Base-by-base conservation (phyloP, 2,888 invertebrate genomes). In the Diogma glabrata region DNA sequence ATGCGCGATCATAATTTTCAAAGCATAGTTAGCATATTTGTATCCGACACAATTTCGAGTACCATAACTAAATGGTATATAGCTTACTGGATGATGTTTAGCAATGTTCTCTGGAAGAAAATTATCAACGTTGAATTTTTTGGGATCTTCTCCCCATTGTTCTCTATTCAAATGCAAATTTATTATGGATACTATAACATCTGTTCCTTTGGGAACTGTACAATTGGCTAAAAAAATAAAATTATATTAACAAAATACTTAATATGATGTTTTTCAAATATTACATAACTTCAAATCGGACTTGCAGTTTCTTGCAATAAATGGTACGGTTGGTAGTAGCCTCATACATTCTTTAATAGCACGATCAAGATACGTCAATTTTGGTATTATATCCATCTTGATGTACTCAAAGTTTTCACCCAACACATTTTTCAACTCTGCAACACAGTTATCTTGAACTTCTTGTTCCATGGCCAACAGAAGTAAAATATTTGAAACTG, bases 41-140 rank as follows among this genome's bases (percentile, higher is more conserved):
- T 10, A 5, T 4, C 22, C 43, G 7, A 43, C 23, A 43, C 43
- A 43, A 43, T 43, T 43, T 3, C 43, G 22, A 20, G 14, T 12
- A 4, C 43, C 43, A 43, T 43, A 43, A 20, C 43, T 43, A 12
- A 12, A 43, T n/a, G 43, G 43, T 22, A 43, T 43, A 22, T n/a
- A 43, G 8, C 43, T 43, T 10, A 43, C n/a, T 4, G 14, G 22
- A 8, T 20, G 43, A 20, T 23, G 43, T 43, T 43, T 43, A 22
- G 43, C 22, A 14, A 43, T 9, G 7, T 43, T 43, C n/a, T 43
- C 43, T 14, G 43, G 43, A 14, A 43, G 43, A 43, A 43, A 43
- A 22, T 43, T 22, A 22, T 43, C n/a, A 14, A 23, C 22, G 23
- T 43, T n/a, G 23, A 43, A 43, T 22, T 10, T 43, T 6, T 12